Base-by-base conservation (phyloP, 2,888 invertebrate genomes). In the Autographa gamma region DNA sequence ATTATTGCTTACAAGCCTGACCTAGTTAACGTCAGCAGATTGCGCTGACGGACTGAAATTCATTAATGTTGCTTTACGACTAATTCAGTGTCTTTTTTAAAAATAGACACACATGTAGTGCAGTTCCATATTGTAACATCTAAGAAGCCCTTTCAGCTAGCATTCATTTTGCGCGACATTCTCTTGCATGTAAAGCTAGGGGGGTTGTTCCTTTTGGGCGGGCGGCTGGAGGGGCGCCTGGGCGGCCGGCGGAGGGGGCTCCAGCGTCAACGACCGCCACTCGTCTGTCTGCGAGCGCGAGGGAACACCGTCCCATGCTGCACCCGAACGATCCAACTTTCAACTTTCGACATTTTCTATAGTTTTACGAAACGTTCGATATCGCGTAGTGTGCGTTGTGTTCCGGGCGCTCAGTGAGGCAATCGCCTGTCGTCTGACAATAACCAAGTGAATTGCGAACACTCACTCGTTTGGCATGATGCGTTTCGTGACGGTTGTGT, bases 211-310 rank as follows among this genome's bases (percentile, higher is more conserved):
- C 83, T 77, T 85, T 82, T 91, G 92, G 94, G 94, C 93, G 95
- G 95, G 93, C 93, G 93, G 93, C 89, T 90, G 90, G 93, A 90
- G 93, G 92, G 94, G 93, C 86, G 89, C 79, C 84, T 84, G 88
- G 89, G 89, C 87, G 89, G 89, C 84, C 84, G 87, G 88, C 80
- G 88, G 89, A 83, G 88, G 89, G 88, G 86, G 83, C 85, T 89
- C 89, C 93, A 92, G 93, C 94, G 95, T 95, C 95, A 95, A 95
- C 94, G 95, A 95, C 95, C 95, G 95, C 87, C 95, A 93, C 90
- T 95, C 91, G 89, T 83, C 89, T 87, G 92, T 91, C 93, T 91
- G 93, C 91, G 84, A 88, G 85, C 93, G 94, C 87, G 89, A 85
- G 91, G 88, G 91, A 88, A 91, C 88, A 90, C 90, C 89, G 93